A percentile compares a stretch with the other conserved stretches of the same genome.
Evolutionary conservation across 2,797 vertebrate species (phyloP).

Genomic region (Hydrocynus forskahlii): DNA sequence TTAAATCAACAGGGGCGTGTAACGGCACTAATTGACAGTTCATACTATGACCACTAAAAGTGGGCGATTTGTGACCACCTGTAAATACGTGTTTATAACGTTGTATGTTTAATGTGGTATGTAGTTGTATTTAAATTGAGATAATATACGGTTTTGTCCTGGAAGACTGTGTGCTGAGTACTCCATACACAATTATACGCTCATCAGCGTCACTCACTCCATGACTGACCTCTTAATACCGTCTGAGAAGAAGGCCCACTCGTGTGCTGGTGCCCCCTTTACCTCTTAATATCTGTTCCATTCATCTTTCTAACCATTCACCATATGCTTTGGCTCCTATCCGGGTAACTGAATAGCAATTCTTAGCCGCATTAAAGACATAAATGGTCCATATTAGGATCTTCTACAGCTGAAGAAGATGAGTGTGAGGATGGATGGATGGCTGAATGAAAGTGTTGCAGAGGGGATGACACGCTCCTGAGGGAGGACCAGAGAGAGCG

Average conservation of each 20-base stretch:
- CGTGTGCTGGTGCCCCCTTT: neutral
- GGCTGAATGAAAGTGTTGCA: constrained; percentile 50
- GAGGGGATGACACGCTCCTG: constrained; percentile 26
- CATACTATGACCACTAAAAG: neutral
- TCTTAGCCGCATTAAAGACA: constrained; percentile 23
- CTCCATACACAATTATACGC: neutral
- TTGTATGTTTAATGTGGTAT: constrained; percentile 44
- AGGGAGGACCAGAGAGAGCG: constrained; percentile 61
- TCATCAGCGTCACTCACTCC: constrained; percentile 26
- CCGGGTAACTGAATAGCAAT: constrained; percentile 10
- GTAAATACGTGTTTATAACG: constrained; percentile 68
- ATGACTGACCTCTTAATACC: constrained; percentile 34
- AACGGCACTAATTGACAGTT: neutral
- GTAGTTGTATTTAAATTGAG: constrained; percentile 18
- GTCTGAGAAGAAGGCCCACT: constrained; percentile 15
- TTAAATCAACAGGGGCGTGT: neutral
- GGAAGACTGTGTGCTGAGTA: neutral
- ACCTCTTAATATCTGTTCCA: constrained; percentile 20
- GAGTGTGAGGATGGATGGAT: constrained; percentile 30
- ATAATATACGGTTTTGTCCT: constrained; percentile 54
- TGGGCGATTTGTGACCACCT: constrained; percentile 36
- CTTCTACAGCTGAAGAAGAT: constrained; percentile 8
- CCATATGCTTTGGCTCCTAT: constrained; percentile 6
- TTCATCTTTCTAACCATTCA: constrained; percentile 11
- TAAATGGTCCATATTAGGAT: constrained; percentile 24